phyloP scores from a whole-genome alignment of 2,888 invertebrate genomes.

The Drosophila nigricruria region DNA sequence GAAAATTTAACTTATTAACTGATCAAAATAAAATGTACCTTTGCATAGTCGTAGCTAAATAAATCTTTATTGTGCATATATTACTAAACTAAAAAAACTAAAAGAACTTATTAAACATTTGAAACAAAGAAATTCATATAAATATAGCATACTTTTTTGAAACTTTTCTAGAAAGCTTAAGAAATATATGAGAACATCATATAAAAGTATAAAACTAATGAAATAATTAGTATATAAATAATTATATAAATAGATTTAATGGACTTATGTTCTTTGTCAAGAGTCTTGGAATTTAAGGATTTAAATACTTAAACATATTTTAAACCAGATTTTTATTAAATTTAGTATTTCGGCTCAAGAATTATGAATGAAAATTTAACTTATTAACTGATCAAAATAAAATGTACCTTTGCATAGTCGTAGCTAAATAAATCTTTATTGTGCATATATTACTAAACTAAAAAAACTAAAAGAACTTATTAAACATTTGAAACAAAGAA shows the following conservation, averaged over 20 bases:
- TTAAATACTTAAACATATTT: background rate
- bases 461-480: too few species aligned
- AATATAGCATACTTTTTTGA: constrained; percentile 46
- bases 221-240: background rate
- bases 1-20: background rate
- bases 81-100: too few species aligned
- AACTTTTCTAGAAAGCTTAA: background rate
- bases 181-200: too few species aligned
- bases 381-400: background rate
- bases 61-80: too few species aligned
- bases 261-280: background rate
- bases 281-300: constrained; percentile 31
- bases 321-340: background rate
- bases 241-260: too few species aligned
- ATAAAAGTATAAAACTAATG: background rate
- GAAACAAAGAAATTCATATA: background rate
- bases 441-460: too few species aligned
- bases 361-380: background rate
- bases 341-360: background rate
- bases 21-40: background rate
- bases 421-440: background rate
- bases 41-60: background rate
- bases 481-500: background rate
- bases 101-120: background rate
- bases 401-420: background rate